These are phyloP conservation scores for roundworm (Caenorhabditis elegans) DNA, from an alignment of 1,140 invertebrate genomes.

Conservation along the genomic window WBcel235 BX284606.5:877501-878000, in stretches of 20 bases:
- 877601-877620: background rate
- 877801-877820: background rate
- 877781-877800: background rate
- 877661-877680: too few relatives aligned
- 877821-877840: background rate
- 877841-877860: background rate
- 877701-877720: background rate
- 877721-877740: background rate
- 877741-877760: background rate
- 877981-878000: background rate
- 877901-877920: background rate
- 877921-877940: background rate
- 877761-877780: background rate
- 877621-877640: too few relatives aligned
- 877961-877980: background rate
- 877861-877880: background rate
- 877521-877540: background rate
- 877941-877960: background rate
- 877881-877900: background rate
- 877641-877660: too few relatives aligned
- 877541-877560: background rate
- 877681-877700: background rate
- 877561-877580: background rate
- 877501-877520: background rate
- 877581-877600: background rate